Percentiles rank a stretch among this genome's conserved stretches.
Evolutionary conservation across 2,888 invertebrate genomes (phyloP).

Genomic region (Kryphioiulus occultus): DNA sequence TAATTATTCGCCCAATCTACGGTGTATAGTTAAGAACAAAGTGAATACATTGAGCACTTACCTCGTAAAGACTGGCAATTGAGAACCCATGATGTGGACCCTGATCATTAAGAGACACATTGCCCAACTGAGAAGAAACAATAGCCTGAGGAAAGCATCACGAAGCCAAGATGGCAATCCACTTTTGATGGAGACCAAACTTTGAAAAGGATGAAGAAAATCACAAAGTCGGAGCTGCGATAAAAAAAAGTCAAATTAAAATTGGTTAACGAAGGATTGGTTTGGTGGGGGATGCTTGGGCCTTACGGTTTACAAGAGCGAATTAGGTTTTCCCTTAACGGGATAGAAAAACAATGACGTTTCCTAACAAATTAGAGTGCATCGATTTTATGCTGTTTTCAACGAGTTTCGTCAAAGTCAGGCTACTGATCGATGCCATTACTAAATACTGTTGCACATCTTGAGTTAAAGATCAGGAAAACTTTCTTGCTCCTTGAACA

Average conservation of each 20-base stretch:
- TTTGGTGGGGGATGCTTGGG: background rate
- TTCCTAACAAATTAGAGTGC: background rate
- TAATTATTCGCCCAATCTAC: background rate
- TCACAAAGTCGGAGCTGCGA: slow-evolving; percentile 51
- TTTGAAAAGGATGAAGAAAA: slow-evolving; percentile 52
- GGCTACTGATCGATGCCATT: background rate
- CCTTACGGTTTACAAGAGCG: background rate
- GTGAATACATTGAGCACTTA: slow-evolving; percentile 58
- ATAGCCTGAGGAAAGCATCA: slow-evolving; percentile 74
- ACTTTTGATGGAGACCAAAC: slow-evolving; percentile 48
- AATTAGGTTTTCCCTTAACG: background rate
- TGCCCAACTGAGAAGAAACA: slow-evolving; percentile 79
- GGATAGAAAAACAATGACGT: background rate
- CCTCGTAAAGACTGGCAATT: slow-evolving; percentile 93
- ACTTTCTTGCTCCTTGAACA: background rate
- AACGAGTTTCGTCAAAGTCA: background rate
- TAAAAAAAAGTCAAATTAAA: background rate
- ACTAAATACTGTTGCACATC: background rate
- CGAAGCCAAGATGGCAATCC: slow-evolving; percentile 51
- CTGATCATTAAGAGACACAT: slow-evolving; percentile 81
- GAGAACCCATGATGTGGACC: slow-evolving; percentile 94
- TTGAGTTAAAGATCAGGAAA: background rate
- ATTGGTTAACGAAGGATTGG: background rate
- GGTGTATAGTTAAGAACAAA: background rate
- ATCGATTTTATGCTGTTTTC: background rate